Conservation (phyloP, 2,113 vertebrate genomes). For the Perca schrenkii region DNA sequence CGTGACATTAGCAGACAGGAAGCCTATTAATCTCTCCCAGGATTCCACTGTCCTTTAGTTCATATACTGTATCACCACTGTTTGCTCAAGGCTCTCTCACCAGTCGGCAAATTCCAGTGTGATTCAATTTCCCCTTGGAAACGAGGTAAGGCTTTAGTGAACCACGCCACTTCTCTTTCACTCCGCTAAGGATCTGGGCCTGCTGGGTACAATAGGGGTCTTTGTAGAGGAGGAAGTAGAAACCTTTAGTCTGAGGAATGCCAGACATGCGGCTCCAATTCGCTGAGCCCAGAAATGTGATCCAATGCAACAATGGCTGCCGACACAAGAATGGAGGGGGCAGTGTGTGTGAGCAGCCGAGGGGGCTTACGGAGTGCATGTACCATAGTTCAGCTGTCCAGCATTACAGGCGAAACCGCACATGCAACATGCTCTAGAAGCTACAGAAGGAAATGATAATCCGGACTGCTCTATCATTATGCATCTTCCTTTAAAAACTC, state of each 20-base stretch:
- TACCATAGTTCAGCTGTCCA: slow-evolving; percentile 41
- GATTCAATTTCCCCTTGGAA: slow-evolving; percentile 61
- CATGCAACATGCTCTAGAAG: slow-evolving; percentile 21
- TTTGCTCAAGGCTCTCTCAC: slow-evolving; percentile 2
- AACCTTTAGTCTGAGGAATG: slow-evolving; percentile 85
- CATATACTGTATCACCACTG: slow-evolving; percentile 6
- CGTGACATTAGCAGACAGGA: slow-evolving; percentile 54
- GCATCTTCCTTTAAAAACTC: not conserved
- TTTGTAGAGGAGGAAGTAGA: slow-evolving; percentile 79
- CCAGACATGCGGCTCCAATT: slow-evolving; percentile 81
- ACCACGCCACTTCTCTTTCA: slow-evolving; percentile 59
- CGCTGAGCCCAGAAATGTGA: slow-evolving; percentile 77
- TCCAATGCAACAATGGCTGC: slow-evolving; percentile 71
- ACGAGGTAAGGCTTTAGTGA: slow-evolving; percentile 60
- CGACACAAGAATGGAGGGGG: slow-evolving; percentile 37
- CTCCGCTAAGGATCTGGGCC: slow-evolving; percentile 37
- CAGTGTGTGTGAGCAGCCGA: slow-evolving; percentile 16
- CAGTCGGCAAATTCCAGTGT: slow-evolving; percentile 49
- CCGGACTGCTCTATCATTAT: not conserved
- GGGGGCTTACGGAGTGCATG: slow-evolving; percentile 47
- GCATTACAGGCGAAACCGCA: slow-evolving; percentile 16
- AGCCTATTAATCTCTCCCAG: slow-evolving; percentile 36
- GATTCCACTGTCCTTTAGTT: slow-evolving; percentile 6
- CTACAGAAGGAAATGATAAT: slow-evolving; percentile 14
- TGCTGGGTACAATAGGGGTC: slow-evolving; percentile 74